Conservation (phyloP, 2,797 vertebrate genomes). For the Ficedula albicollis region DNA sequence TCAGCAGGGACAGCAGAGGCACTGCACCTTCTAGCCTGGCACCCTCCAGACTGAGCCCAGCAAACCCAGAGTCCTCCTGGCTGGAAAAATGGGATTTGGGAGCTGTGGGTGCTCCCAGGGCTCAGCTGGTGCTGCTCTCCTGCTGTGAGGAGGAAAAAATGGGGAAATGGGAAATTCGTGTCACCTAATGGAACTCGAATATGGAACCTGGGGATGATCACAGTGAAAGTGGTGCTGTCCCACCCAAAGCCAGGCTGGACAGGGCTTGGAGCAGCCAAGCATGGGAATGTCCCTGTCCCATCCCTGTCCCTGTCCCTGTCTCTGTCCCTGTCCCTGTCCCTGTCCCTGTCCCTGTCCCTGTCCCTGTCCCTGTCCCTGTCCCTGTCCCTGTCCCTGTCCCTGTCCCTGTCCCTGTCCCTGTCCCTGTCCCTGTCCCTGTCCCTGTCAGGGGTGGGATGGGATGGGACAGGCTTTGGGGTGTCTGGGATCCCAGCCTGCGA, state of each 20-base stretch:
- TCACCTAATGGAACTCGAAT: neutral
- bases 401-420: neutral
- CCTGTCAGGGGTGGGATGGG: neutral
- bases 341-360: no score
- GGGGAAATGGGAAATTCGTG: neutral
- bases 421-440: no score
- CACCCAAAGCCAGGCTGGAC: accelerated
- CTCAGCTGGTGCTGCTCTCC: neutral
- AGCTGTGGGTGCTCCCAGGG: neutral
- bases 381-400: neutral
- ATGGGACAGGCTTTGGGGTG: no score
- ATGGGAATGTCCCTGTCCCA: neutral
- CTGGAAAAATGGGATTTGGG: neutral
- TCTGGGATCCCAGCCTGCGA: no score
- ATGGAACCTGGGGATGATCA: neutral
- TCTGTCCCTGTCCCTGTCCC: no score
- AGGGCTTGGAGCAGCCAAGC: neutral
- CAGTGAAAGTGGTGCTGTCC: neutral
- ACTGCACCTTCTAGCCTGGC: neutral
- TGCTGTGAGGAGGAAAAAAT: neutral
- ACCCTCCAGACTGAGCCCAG: accelerated
- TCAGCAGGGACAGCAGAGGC: neutral
- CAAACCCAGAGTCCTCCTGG: neutral
- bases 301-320: no score
- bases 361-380: neutral